phyloP scores from a whole-genome alignment of 2,797 vertebrate genomes.

The Babyrousa celebensis region DNA sequence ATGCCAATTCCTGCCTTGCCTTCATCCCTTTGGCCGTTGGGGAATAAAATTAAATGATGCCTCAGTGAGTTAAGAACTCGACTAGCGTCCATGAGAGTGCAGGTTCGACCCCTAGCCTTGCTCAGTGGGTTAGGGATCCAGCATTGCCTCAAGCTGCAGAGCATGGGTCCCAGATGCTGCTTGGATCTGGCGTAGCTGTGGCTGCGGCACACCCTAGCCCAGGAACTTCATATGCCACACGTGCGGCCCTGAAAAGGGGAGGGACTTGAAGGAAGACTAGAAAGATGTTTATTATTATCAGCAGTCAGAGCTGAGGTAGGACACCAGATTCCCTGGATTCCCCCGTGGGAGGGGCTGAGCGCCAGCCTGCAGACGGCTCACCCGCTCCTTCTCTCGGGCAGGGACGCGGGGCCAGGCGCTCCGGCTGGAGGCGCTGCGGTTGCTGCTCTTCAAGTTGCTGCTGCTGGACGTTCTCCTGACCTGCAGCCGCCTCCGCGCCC shows the following conservation, averaged over 20 bases:
- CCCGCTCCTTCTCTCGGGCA: not conserved
- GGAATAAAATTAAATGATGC: not conserved
- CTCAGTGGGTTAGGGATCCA: no score
- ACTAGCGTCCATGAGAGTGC: no score
- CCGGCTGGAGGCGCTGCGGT: slow-evolving; percentile 78
- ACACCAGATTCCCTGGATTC: not conserved
- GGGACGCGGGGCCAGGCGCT: slow-evolving; percentile 48
- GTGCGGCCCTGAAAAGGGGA: no score
- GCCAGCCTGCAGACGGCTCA: fast-evolving
- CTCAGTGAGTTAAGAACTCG: no score
- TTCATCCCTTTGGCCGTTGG: not conserved
- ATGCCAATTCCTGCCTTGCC: not conserved
- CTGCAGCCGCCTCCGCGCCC: slow-evolving; percentile 74
- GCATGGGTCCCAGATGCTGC: no score
- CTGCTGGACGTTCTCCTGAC: slow-evolving; percentile 89
- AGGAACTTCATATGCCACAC: no score
- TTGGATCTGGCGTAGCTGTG: no score
- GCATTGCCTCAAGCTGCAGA: no score
- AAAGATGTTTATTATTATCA: not conserved
- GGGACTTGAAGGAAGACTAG: not conserved
- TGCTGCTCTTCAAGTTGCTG: slow-evolving; percentile 89
- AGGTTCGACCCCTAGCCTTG: no score
- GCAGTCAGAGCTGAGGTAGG: not conserved
- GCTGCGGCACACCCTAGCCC: no score
- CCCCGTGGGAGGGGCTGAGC: fast-evolving